phyloP scores from a whole-genome alignment of 92 coral and sea anemone genomes.

The Umimayanthus chanpuru region DNA sequence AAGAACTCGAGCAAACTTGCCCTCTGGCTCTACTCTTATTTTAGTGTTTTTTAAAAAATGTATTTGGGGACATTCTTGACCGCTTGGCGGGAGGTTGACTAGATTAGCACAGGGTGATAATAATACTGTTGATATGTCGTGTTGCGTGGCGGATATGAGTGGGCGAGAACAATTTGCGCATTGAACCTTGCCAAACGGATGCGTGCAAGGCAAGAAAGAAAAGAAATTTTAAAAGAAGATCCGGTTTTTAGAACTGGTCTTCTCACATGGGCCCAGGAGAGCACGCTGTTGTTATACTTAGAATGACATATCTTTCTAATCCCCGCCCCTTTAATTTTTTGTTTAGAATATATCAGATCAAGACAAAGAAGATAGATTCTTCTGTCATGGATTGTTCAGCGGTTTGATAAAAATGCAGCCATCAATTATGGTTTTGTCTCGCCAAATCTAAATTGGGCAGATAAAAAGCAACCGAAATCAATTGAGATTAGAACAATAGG shows the following conservation, averaged over 20 bases:
- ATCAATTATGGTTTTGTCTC: background rate
- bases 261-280: background rate
- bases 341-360: slow-evolving; percentile 24
- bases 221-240: background rate
- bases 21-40: background rate
- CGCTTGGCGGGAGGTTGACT: slow-evolving; percentile 29
- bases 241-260: background rate
- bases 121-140: background rate
- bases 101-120: background rate
- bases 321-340: background rate
- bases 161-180: background rate
- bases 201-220: background rate
- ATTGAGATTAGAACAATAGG: background rate
- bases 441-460: background rate
- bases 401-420: background rate
- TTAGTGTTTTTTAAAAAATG: background rate
- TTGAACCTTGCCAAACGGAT: background rate
- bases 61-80: slow-evolving; percentile 14
- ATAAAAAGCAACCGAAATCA: background rate
- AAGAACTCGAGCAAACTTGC: background rate
- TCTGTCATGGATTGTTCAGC: background rate
- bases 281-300: too few species aligned
- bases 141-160: background rate
- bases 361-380: slow-evolving; percentile 14
- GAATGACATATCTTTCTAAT: background rate